Evolutionary conservation across 2,888 invertebrate species (phyloP).

Genomic region (Tachystola acroxantha): DNA sequence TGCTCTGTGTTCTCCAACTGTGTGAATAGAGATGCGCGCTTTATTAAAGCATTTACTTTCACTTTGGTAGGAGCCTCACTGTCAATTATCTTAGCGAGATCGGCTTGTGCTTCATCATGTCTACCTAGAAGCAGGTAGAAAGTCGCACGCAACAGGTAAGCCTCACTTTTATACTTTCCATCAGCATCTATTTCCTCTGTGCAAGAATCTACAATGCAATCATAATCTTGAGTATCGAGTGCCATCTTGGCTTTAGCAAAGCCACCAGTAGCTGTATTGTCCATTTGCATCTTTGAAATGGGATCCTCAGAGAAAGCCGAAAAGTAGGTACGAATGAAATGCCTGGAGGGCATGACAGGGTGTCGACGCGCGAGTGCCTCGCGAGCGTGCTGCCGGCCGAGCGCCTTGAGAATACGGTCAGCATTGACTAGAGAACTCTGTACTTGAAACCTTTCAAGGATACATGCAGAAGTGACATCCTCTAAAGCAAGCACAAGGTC

Average conservation of each 20-base stretch:
- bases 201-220: constrained; percentile 87
- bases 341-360: constrained; percentile 89
- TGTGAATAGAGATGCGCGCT: constrained; percentile 90
- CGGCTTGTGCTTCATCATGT: constrained; percentile 83
- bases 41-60: constrained; percentile 91
- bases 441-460: constrained; percentile 93
- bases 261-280: constrained; percentile 71
- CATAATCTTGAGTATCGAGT: constrained; percentile 84
- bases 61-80: constrained; percentile 81
- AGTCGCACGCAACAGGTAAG: constrained; percentile 89
- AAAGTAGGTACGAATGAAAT: constrained; percentile 92
- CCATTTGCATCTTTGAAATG: constrained; percentile 76
- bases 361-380: constrained; percentile 83
- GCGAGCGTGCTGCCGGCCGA: constrained; percentile 86
- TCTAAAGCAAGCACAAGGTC: constrained; percentile 90
- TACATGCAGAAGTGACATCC: constrained; percentile 95
- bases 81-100: constrained; percentile 84
- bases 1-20: constrained; percentile 86
- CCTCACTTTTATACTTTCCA: constrained; percentile 81
- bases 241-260: constrained; percentile 85
- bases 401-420: constrained; percentile 91
- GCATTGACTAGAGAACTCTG: constrained; percentile 88
- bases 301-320: constrained; percentile 93
- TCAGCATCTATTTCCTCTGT: constrained; percentile 86
- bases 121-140: constrained; percentile 89